These are phyloP conservation scores for Petrocephalus sullivani DNA, from an alignment of 2,797 vertebrate genomes.

Conservation along the genomic window DNA sequence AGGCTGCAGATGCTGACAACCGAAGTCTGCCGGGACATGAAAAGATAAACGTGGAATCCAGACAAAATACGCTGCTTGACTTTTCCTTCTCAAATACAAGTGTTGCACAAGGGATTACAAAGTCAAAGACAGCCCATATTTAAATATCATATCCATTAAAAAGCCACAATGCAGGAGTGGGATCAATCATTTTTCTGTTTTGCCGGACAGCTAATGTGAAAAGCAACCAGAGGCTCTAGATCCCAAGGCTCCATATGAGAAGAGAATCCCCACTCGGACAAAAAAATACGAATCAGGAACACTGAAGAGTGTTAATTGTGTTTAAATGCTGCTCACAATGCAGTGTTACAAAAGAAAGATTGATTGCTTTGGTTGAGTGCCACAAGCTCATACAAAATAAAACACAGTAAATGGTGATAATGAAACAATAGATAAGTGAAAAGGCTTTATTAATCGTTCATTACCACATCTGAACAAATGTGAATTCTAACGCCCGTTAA, in stretches of 20 bases:
- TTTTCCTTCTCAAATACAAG: constrained; percentile 66
- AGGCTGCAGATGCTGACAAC: constrained; percentile 78
- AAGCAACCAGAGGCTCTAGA: constrained; percentile 52
- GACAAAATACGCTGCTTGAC: constrained; percentile 77
- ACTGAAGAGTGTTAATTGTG: constrained; percentile 35
- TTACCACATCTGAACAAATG: not conserved
- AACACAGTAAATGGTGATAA: not conserved
- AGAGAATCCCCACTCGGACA: constrained; percentile 40
- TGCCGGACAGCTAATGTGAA: constrained; percentile 65
- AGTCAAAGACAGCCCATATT: constrained; percentile 70
- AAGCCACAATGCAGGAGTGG: constrained; percentile 51
- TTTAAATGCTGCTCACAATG: constrained; percentile 21
- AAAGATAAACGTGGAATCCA: constrained; percentile 64
- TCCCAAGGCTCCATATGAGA: constrained; percentile 48
- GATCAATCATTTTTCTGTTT: constrained; percentile 75
- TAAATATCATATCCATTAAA: constrained; percentile 75
- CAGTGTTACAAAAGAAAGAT: not conserved
- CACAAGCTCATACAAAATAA: constrained; percentile 5
- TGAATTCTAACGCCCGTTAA: not conserved
- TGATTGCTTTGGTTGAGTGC: constrained; percentile 14
- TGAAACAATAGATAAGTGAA: not conserved
- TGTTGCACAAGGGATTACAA: constrained; percentile 70
- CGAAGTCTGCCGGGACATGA: constrained; percentile 67
- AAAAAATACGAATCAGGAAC: constrained; percentile 48
- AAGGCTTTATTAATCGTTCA: not conserved